Percentiles rank a stretch among this genome's conserved stretches.
These are phyloP conservation scores for Philaethria dido DNA, from an alignment of 2,888 invertebrate genomes.

Conservation along the genomic window DNA sequence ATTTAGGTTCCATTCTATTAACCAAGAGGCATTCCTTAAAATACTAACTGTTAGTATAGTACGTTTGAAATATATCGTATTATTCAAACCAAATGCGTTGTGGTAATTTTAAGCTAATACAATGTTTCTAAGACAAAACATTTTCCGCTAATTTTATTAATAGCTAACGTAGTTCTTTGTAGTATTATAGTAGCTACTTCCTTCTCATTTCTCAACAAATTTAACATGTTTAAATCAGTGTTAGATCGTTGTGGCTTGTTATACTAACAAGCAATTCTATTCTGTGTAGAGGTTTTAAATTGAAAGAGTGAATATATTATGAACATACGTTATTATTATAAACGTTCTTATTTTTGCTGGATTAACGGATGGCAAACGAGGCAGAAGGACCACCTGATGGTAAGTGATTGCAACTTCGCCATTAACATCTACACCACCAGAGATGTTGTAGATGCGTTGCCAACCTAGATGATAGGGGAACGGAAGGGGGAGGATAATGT, in stretches of 20 bases:
- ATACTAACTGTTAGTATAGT: slow-evolving; percentile 37
- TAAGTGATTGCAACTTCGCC: too few species aligned
- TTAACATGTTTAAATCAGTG: neutral
- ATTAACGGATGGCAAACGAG: too few species aligned
- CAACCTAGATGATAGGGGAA: too few species aligned
- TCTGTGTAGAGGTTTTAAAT: neutral
- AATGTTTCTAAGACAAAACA: neutral
- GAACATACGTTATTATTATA: too few species aligned
- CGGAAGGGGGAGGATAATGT: too few species aligned
- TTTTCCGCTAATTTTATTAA: neutral
- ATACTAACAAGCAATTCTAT: neutral
- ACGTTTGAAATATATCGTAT: slow-evolving; percentile 15
- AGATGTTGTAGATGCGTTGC: too few species aligned
- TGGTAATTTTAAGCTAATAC: slow-evolving; percentile 4
- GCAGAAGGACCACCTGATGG: too few species aligned
- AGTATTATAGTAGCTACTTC: neutral
- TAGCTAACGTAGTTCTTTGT: neutral
- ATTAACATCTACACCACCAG: too few species aligned
- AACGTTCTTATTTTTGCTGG: neutral
- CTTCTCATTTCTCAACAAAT: neutral
- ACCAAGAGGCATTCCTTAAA: slow-evolving; percentile 46
- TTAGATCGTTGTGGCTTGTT: neutral
- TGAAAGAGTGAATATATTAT: neutral
- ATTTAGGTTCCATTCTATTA: slow-evolving; percentile 59
- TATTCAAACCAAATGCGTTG: neutral